These are phyloP conservation scores for Drosophila arawakana DNA, from an alignment of 1,140 invertebrate species.

Conservation along the genomic window DNA sequence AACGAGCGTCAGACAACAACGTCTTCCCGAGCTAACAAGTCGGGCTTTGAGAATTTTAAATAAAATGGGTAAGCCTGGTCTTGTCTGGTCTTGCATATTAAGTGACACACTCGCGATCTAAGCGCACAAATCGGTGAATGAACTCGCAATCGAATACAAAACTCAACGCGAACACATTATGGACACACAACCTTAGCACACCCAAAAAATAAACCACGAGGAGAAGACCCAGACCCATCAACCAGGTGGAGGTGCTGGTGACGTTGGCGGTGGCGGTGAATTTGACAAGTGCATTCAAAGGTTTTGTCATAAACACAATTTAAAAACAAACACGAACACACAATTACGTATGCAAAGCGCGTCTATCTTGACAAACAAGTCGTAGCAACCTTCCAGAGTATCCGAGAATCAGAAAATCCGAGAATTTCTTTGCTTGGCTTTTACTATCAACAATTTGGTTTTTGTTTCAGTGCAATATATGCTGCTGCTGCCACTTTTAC, in stretches of 20 bases:
- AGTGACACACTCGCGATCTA: conserved; percentile 38
- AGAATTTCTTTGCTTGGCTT: conserved; percentile 5
- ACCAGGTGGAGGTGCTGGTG: neutral
- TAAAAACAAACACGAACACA: neutral
- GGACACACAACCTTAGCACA: conserved; percentile 70
- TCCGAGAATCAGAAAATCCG: neutral
- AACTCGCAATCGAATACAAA: conserved; percentile 50
- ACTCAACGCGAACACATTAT: conserved; percentile 48
- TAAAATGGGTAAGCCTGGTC: conserved; percentile 72
- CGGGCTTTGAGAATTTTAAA: conserved; percentile 41
- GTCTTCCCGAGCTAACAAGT: conserved; percentile 24
- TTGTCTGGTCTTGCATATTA: conserved; percentile 65
- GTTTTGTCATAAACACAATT: conserved; percentile 24
- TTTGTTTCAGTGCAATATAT: conserved; percentile 43
- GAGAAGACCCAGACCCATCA: neutral
- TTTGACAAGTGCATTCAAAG: conserved; percentile 31
- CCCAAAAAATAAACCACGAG: conserved; percentile 32
- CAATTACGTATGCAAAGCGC: conserved; percentile 62
- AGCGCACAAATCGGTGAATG: conserved; percentile 62
- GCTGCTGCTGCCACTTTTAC: conserved; percentile 35
- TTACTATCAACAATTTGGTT: conserved; percentile 12
- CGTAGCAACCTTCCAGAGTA: conserved; percentile 28
- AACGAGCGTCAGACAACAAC: conserved; percentile 59
- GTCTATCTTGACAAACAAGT: conserved; percentile 59
- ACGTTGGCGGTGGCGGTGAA: neutral